Evolutionary conservation across 2,888 invertebrate species (phyloP), one percentile per base, ranked within the genome.

Genomic region (Drosophila macrothrix): DNA sequence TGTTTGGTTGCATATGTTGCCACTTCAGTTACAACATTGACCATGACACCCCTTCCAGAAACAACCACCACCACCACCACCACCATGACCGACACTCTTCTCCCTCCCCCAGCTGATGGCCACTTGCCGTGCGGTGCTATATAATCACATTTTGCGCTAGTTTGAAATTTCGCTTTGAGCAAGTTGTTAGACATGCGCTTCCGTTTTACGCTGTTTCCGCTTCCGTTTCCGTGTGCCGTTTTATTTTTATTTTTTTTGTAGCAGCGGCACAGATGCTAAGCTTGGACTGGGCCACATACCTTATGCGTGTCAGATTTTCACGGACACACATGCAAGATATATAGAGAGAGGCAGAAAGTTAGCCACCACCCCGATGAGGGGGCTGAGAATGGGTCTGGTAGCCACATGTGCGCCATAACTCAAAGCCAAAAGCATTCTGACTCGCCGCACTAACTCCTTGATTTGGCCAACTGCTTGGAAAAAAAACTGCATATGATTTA

Each of bases 121-220:
- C 78, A 80, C 78, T 75, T 80, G 75, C 79, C 72, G 82, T 82
- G 79, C 67, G 70, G 50, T 65, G 69, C 82, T 82, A 25, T 14
- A 46, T 46, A 80, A 80, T 82, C 80, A 76, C 71, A 80, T 82
- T 83, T 84, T 76, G 55, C 61, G 43, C 68, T 37, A 50, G 60
- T 65, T 78, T 59, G 81, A 74, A 56, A 35, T 68, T 73, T 71
- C 61, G 81, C 78, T 79, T 81, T 65, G 73, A 76, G 84, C 84
- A 89, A 89, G 71, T 89, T 89, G 85, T 89, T 85, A 89, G 89
- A 85, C 89, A 89, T 86, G 85, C 73, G 89, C 78, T 85, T 85
- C 85, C 85, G 85, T 14, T 68, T 80, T 71, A 67, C 80, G 84
- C 74, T 82, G 82, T 89, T 84, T 89, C 85, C 89, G 82, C 67